Conservation (phyloP, 2,113 vertebrate genomes). For the Nothocercus julius region DNA sequence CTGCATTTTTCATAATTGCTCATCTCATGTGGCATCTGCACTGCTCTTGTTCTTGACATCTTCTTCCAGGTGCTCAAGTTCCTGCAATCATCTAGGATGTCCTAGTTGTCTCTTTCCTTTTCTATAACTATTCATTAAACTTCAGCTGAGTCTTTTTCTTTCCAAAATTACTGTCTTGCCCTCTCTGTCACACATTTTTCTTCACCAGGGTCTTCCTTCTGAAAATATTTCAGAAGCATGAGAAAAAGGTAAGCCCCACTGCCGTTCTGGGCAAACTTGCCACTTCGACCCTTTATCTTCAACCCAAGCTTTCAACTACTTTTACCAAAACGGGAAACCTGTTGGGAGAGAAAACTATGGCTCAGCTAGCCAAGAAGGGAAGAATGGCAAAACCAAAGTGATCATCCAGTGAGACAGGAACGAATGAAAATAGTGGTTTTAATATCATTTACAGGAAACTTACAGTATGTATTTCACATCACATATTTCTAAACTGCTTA, state of each 20-base stretch:
- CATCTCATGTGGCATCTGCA: not conserved
- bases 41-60: not conserved
- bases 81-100: not conserved
- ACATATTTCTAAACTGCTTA: constrained; percentile 80
- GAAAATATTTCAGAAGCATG: fast-evolving
- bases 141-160: not conserved
- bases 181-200: not conserved
- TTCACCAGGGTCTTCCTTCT: not conserved
- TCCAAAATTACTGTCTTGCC: not conserved
- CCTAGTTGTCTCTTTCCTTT: not conserved
- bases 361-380: not conserved
- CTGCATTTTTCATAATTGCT: not conserved
- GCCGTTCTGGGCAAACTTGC: not conserved
- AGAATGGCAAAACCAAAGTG: constrained; percentile 6
- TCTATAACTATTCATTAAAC: not conserved
- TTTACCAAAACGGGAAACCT: not conserved
- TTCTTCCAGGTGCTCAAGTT: not conserved
- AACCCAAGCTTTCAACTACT: not conserved
- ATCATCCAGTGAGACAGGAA: constrained; percentile 62
- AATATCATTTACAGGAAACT: constrained; percentile 81
- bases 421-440: constrained; percentile 86
- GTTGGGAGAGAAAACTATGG: not conserved
- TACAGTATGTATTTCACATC: constrained; percentile 79
- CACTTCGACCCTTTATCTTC: not conserved
- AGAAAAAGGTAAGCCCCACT: not conserved